phyloP scores from a whole-genome alignment of 2,888 invertebrate genomes.

The Steromphala cineraria region DNA sequence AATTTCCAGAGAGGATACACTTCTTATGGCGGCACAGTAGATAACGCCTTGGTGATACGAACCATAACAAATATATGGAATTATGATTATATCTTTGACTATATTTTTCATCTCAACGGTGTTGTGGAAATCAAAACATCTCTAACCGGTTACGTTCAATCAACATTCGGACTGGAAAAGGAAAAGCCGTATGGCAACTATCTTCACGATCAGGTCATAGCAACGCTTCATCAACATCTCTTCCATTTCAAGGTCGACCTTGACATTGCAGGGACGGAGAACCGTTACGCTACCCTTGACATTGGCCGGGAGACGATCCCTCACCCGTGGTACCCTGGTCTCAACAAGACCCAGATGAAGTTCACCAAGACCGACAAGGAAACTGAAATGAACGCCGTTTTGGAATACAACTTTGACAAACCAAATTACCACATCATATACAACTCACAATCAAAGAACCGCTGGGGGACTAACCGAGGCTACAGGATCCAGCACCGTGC shows the following conservation, averaged over 20 bases:
- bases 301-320: conserved; percentile 45
- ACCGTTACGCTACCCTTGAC: conserved; percentile 59
- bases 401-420: conserved; percentile 41
- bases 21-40: conserved; percentile 56
- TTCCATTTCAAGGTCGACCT: conserved; percentile 69
- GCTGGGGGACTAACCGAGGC: conserved; percentile 46
- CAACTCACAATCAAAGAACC: conserved; percentile 50
- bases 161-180: conserved; percentile 52
- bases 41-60: conserved; percentile 60
- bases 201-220: conserved; percentile 54
- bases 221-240: conserved; percentile 63
- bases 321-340: conserved; percentile 46
- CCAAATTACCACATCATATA: conserved; percentile 57
- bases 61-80: conserved; percentile 62
- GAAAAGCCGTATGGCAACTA: conserved; percentile 56
- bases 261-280: conserved; percentile 59
- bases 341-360: conserved; percentile 50
- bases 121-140: conserved; percentile 60
- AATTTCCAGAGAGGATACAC: conserved; percentile 42
- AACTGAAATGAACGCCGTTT: conserved; percentile 56
- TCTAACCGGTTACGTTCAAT: conserved; percentile 64
- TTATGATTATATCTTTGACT: conserved; percentile 69
- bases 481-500: conserved; percentile 57
- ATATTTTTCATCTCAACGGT: conserved; percentile 67
- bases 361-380: conserved; percentile 42